Conservation (phyloP, 2,888 invertebrate species). For the Macaria notata region DNA sequence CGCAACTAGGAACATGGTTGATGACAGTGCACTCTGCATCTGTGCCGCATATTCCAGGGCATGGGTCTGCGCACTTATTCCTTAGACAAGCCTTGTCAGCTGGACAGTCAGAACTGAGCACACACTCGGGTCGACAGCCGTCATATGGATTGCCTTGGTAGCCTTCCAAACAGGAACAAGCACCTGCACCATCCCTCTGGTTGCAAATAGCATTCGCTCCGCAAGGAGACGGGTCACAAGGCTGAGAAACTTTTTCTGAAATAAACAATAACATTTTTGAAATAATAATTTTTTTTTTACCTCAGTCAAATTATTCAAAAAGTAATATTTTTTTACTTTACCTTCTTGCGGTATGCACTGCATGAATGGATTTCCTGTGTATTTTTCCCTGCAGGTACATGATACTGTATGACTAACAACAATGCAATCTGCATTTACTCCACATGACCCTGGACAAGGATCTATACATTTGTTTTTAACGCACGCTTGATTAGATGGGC, state of each 20-base stretch:
- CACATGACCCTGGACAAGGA: conserved; percentile 92
- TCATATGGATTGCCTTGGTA: conserved; percentile 94
- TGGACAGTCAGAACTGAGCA: conserved; percentile 92
- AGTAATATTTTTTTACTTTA: conserved; percentile 35
- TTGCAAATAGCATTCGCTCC: conserved; percentile 92
- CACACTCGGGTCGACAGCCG: conserved; percentile 93
- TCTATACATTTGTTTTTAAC: conserved; percentile 90
- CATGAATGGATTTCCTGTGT: conserved; percentile 91
- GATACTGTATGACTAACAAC: conserved; percentile 91
- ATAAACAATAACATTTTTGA: conserved; percentile 30
- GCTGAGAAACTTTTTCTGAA: conserved; percentile 84
- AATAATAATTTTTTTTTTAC: neutral
- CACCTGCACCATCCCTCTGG: conserved; percentile 89
- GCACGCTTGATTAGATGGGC: conserved; percentile 89
- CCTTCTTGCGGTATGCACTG: conserved; percentile 86
- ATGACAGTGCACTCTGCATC: conserved; percentile 92
- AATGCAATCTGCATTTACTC: conserved; percentile 89
- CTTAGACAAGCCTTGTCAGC: conserved; percentile 91
- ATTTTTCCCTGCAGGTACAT: conserved; percentile 89
- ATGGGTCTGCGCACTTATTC: conserved; percentile 93
- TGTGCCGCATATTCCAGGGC: conserved; percentile 91
- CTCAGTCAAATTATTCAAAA: neutral
- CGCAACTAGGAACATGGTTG: conserved; percentile 93
- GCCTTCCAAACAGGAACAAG: conserved; percentile 90
- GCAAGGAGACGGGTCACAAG: conserved; percentile 94